Evolutionary conservation across 53 echinoderm and acorn worm species (phyloP).

Genomic region (Patiria pectinifera): DNA sequence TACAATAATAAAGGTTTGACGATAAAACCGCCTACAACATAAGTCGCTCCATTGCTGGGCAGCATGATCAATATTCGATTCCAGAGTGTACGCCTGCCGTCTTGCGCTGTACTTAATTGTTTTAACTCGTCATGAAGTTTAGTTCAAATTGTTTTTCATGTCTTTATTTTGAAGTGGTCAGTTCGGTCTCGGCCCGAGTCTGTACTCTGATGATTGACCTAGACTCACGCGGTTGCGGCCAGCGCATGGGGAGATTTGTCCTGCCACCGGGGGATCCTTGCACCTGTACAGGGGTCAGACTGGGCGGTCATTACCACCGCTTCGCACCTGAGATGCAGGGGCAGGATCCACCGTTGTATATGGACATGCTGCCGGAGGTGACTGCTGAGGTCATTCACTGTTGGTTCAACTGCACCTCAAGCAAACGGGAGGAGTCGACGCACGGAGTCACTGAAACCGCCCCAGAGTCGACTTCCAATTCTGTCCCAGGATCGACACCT

Average conservation of each 20-base stretch:
- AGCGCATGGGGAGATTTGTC: not conserved
- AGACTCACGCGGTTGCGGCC: not conserved
- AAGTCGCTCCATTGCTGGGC: no score
- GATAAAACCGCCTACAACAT: no score
- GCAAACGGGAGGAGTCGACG: not conserved
- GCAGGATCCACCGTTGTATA: not conserved
- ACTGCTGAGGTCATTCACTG: not conserved
- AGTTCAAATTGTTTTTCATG: not conserved
- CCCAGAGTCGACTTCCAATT: not conserved
- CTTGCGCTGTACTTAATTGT: no score
- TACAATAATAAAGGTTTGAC: no score
- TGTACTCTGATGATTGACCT: not conserved
- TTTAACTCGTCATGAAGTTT: no score
- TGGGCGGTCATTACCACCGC: slow-evolving; percentile 17
- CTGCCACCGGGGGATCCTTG: slow-evolving; percentile 30
- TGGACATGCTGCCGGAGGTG: no score
- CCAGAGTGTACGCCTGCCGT: no score
- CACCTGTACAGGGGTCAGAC: not conserved
- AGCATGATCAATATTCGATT: no score
- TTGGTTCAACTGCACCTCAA: not conserved
- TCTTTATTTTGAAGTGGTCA: not conserved
- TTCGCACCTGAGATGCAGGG: not conserved
- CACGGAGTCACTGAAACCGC: not conserved
- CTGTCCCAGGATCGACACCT: not conserved
- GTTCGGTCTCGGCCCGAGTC: slow-evolving; percentile 4